A percentile compares a stretch with the other conserved stretches of the same genome.
Conservation (phyloP, 1,140 invertebrate species). For the Drosophila orosa region DNA sequence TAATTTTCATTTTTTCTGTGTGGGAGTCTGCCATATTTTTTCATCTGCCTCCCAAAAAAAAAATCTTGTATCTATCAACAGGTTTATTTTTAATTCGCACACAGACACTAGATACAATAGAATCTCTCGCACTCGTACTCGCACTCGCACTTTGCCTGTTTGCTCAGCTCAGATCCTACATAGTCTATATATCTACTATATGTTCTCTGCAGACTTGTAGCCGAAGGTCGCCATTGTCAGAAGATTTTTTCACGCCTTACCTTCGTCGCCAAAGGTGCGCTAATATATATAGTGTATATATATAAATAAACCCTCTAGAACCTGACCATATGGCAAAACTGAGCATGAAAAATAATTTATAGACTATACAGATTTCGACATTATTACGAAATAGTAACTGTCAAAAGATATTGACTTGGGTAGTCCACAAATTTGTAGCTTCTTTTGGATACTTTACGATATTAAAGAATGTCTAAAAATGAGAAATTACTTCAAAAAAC, state of each 20-base stretch:
- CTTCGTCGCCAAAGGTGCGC: constrained; percentile 37
- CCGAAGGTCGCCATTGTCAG: constrained; percentile 48
- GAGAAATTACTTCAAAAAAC: neutral
- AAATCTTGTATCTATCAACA: constrained; percentile 47
- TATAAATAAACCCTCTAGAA: constrained; percentile 30
- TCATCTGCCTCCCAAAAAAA: constrained; percentile 1
- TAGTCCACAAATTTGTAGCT: neutral
- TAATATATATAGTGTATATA: constrained; percentile 22
- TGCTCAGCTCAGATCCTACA: neutral
- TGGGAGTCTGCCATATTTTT: constrained; percentile 32
- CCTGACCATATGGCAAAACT: constrained; percentile 14
- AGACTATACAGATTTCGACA: neutral
- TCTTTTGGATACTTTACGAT: neutral
- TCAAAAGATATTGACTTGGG: neutral
- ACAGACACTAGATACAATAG: constrained; percentile 42
- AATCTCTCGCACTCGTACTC: constrained; percentile 13
- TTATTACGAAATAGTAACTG: constrained; percentile 16
- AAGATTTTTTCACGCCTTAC: constrained; percentile 39
- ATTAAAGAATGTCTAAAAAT: neutral
- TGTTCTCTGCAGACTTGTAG: neutral
- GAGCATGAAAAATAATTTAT: neutral
- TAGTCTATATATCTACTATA: constrained; percentile 3
- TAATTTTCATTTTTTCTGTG: neutral
- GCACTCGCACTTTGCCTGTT: constrained; percentile 1
- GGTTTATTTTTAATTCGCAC: constrained; percentile 45